These are phyloP conservation scores for Hypolimnas misippus DNA, from an alignment of 2,888 invertebrate species.

Conservation along the genomic window DNA sequence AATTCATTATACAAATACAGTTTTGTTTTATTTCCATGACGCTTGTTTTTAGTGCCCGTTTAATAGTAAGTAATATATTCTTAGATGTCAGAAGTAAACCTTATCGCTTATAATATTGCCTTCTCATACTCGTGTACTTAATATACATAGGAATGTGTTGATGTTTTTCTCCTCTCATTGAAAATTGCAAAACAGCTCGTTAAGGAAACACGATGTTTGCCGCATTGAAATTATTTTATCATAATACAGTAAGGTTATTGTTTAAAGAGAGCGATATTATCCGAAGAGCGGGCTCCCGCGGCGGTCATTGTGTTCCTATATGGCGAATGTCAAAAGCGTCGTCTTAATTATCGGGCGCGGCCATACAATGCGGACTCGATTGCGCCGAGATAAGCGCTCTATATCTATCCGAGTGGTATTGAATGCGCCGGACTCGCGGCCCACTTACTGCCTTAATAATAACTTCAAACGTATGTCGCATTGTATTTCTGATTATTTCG, in stretches of 20 bases:
- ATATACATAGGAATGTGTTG: constrained; percentile 55
- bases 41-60: background rate
- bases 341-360: constrained; percentile 83
- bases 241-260: constrained; percentile 80
- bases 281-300: constrained; percentile 74
- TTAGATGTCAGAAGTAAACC: constrained; percentile 13
- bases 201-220: constrained; percentile 77
- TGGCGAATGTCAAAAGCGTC: constrained; percentile 84
- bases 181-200: constrained; percentile 69
- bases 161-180: constrained; percentile 54
- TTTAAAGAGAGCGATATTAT: constrained; percentile 79
- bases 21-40: constrained; percentile 11
- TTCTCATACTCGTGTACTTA: constrained; percentile 19
- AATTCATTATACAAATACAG: constrained; percentile 10
- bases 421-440: constrained; percentile 63
- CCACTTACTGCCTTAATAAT: constrained; percentile 76
- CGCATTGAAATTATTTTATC: constrained; percentile 80
- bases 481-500: constrained; percentile 79
- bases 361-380: constrained; percentile 82
- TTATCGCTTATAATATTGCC: constrained; percentile 27
- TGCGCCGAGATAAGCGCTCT: constrained; percentile 79
- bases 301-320: constrained; percentile 84
- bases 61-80: constrained; percentile 9
- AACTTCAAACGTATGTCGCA: constrained; percentile 79
- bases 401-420: constrained; percentile 72